These are phyloP conservation scores for Heterodera schachtii DNA, from an alignment of 1,140 invertebrate genomes.

Conservation along the genomic window DNA sequence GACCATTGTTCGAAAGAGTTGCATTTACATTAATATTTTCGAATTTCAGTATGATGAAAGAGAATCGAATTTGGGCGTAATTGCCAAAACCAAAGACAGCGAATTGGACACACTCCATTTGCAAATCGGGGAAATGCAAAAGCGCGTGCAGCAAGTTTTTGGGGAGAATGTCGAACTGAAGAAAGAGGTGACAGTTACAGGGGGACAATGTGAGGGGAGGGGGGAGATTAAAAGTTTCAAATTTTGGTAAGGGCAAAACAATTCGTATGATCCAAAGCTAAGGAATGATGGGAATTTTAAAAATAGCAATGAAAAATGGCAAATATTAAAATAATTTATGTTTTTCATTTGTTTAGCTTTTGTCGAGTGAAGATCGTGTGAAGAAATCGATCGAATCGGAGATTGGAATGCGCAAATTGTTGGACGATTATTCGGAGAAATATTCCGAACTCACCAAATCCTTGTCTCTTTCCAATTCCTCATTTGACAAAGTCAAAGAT, in stretches of 20 bases:
- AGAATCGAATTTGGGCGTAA: slow-evolving; percentile 35
- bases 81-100: slow-evolving; percentile 41
- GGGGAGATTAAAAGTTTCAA: no score
- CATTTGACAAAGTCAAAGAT: slow-evolving; percentile 46
- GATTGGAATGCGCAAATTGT: slow-evolving; percentile 37
- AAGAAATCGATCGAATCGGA: slow-evolving; percentile 46
- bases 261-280: no score
- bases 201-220: no score
- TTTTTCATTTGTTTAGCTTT: slow-evolving; percentile 39
- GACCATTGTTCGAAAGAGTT: not conserved
- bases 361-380: slow-evolving; percentile 43
- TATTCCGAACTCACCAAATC: slow-evolving; percentile 41
- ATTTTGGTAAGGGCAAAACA: no score
- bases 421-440: slow-evolving; percentile 43
- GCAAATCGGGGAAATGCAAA: slow-evolving; percentile 45
- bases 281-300: no score
- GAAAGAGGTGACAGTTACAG: slow-evolving; percentile 31
- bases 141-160: slow-evolving; percentile 45
- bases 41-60: slow-evolving; percentile 52
- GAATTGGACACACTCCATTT: slow-evolving; percentile 37
- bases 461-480: slow-evolving; percentile 44
- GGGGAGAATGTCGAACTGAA: slow-evolving; percentile 49
- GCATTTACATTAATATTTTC: not conserved
- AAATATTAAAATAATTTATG: not conserved
- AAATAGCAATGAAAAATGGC: no score